A percentile compares a stretch with the other conserved stretches of the same genome.
These are phyloP conservation scores for Macrosoma leucophasiata DNA, from an alignment of 2,888 invertebrate species.

Conservation along the genomic window DNA sequence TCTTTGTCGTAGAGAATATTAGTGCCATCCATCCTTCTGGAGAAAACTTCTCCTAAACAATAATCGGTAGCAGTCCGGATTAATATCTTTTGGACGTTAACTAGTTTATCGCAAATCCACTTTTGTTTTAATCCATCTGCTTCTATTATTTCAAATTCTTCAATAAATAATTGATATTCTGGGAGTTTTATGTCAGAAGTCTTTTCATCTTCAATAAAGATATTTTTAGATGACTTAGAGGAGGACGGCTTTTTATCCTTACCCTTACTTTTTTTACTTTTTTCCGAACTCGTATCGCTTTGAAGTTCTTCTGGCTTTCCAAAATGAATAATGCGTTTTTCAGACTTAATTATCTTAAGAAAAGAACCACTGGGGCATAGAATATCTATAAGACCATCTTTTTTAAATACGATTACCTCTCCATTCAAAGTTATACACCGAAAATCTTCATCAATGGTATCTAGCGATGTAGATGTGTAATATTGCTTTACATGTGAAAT, in stretches of 20 bases:
- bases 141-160: constrained; percentile 55
- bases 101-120: constrained; percentile 38
- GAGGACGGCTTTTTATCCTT: constrained; percentile 38
- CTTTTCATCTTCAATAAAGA: constrained; percentile 28
- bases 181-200: constrained; percentile 23
- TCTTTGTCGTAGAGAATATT: constrained; percentile 54
- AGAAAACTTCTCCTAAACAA: constrained; percentile 56
- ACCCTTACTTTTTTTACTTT: constrained; percentile 43
- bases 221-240: constrained; percentile 39
- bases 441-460: constrained; percentile 45
- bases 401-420: constrained; percentile 57
- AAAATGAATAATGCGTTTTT: constrained; percentile 31
- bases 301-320: constrained; percentile 27
- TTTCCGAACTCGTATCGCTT: constrained; percentile 37
- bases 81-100: constrained; percentile 46
- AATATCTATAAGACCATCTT: constrained; percentile 44
- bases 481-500: constrained; percentile 61
- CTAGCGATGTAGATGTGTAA: constrained; percentile 29
- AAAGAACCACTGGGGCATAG: constrained; percentile 49
- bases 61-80: constrained; percentile 61
- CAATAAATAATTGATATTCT: constrained; percentile 44
- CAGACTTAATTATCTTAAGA: constrained; percentile 47
- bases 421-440: constrained; percentile 59
- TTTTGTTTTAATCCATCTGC: constrained; percentile 46
- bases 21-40: constrained; percentile 61